These are phyloP conservation scores for Callipepla californica DNA, from an alignment of 2,113 vertebrate genomes.

Conservation along the genomic window DNA sequence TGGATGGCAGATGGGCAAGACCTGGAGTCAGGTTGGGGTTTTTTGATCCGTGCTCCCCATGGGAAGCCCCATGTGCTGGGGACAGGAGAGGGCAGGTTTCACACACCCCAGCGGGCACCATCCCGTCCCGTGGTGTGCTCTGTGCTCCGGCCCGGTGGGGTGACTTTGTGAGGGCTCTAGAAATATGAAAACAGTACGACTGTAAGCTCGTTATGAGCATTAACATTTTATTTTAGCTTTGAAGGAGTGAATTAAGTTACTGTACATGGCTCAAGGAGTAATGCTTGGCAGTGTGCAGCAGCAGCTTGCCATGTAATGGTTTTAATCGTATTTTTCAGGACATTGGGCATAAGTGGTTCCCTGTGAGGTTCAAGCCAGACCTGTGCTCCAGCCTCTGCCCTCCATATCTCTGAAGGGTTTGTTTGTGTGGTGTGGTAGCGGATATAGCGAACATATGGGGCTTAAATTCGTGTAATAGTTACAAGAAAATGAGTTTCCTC, in stretches of 20 bases:
- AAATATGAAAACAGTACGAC: neutral
- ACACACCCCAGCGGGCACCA: neutral
- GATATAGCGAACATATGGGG: slow-evolving; percentile 1
- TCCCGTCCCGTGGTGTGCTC: neutral
- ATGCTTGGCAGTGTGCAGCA: neutral
- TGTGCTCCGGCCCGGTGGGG: neutral
- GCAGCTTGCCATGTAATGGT: slow-evolving; percentile 17
- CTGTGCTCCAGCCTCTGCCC: neutral
- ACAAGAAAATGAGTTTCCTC: slow-evolving; percentile 39
- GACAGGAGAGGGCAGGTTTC: neutral
- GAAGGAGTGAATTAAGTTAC: slow-evolving; percentile 38
- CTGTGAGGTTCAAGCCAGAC: slow-evolving; percentile 36
- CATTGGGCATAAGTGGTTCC: slow-evolving; percentile 27
- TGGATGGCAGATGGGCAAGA: neutral
- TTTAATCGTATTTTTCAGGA: slow-evolving; percentile 67
- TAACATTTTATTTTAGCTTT: slow-evolving; percentile 32
- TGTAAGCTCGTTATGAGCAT: slow-evolving; percentile 35
- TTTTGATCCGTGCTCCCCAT: neutral
- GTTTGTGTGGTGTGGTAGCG: slow-evolving; percentile 46
- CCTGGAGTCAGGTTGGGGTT: neutral
- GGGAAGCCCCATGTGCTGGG: neutral
- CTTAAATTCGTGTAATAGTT: slow-evolving; percentile 52
- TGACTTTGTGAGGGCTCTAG: neutral
- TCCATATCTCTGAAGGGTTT: slow-evolving; percentile 34
- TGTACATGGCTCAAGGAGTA: slow-evolving; percentile 13